These are phyloP conservation scores for Paramormyrops hopkinsi DNA, from an alignment of 2,797 vertebrate genomes.

Conservation along the genomic window DNA sequence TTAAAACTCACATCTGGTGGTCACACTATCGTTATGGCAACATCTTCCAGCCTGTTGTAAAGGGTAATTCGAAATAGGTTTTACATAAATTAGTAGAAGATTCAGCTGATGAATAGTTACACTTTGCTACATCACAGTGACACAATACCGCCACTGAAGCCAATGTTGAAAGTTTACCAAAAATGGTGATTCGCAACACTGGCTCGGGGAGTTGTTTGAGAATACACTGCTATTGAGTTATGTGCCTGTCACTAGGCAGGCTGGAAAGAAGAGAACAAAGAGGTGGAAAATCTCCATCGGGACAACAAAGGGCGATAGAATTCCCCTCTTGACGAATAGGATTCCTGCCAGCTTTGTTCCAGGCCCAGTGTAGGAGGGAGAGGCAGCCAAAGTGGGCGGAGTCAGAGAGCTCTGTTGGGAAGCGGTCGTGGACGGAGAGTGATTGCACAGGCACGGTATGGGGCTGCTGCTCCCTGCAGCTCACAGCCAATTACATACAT, in stretches of 20 bases:
- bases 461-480: not conserved
- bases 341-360: conserved; percentile 38
- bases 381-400: not conserved
- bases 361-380: conserved; percentile 12
- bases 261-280: conserved; percentile 29
- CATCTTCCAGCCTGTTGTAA: not conserved
- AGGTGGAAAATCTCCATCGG: conserved; percentile 37
- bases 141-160: not conserved
- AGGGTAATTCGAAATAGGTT: not conserved
- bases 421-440: conserved; percentile 3
- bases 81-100: not conserved
- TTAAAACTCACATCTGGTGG: not conserved
- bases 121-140: not conserved
- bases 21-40: not conserved
- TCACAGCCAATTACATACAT: conserved; percentile 17
- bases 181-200: not conserved
- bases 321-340: conserved; percentile 37
- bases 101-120: not conserved
- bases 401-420: not conserved
- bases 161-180: not conserved
- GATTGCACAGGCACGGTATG: conserved; percentile 11
- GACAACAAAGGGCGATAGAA: conserved; percentile 38
- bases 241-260: conserved; percentile 20
- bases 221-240: conserved; percentile 16
- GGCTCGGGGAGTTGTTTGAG: not conserved